Percentiles rank a stretch among this genome's conserved stretches.
phyloP scores from a whole-genome alignment of 2,797 vertebrate genomes.

The Lepidocolaptes lacrymiger region DNA sequence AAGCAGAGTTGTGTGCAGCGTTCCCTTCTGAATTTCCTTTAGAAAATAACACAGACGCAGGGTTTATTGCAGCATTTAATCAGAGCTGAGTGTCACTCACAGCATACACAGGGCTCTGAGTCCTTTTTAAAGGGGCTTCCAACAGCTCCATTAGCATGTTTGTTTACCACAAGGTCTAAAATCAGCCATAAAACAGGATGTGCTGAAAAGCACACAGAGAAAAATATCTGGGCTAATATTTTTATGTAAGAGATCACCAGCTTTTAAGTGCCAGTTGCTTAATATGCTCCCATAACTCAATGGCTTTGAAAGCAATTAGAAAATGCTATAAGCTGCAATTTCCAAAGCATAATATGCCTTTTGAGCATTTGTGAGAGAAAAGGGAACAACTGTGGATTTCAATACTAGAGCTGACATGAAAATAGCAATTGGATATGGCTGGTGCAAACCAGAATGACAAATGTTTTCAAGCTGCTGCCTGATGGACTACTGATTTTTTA shows the following conservation, averaged over 20 bases:
- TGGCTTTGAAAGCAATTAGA: conserved; percentile 62
- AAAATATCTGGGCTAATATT: conserved; percentile 38
- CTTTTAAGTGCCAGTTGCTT: conserved; percentile 40
- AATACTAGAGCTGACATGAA: not conserved
- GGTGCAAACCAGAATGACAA: not conserved
- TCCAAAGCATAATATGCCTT: not conserved
- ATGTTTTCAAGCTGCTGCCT: not conserved
- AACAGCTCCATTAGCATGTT: not conserved
- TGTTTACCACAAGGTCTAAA: not conserved
- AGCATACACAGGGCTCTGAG: not conserved
- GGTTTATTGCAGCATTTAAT: conserved; percentile 27
- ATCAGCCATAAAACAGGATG: not conserved
- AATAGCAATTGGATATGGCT: not conserved
- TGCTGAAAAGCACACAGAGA: not conserved
- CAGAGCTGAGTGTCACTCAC: not conserved
- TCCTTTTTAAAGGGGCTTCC: not conserved
- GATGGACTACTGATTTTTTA: not conserved
- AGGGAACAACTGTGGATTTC: conserved; percentile 31
- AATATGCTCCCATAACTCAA: conserved; percentile 40
- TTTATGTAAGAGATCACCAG: conserved; percentile 56
- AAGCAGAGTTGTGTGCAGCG: not conserved
- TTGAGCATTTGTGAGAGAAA: conserved; percentile 23
- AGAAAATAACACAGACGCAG: not conserved
- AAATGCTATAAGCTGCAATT: conserved; percentile 54
- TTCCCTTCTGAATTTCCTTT: not conserved